A percentile compares a stretch with the other conserved stretches of the same genome.
phyloP scores from a whole-genome alignment of 2,113 vertebrate species.

The Solenodon paradoxus region DNA sequence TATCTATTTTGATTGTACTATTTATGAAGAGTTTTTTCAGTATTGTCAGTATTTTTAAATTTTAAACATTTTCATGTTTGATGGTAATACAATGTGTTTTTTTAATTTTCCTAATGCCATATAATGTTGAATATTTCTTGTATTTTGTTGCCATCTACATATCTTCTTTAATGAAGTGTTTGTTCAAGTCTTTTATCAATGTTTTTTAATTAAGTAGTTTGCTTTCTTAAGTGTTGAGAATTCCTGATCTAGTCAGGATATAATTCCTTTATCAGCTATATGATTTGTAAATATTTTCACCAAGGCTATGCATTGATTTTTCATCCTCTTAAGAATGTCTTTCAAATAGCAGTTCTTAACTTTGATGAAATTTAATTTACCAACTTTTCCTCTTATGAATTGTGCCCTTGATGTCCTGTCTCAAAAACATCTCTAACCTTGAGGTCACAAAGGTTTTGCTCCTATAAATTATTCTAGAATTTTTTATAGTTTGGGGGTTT shows the following conservation, averaged over 20 bases:
- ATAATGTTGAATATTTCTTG: background rate
- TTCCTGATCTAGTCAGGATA: background rate
- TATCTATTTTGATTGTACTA: too few relatives aligned
- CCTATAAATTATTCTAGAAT: background rate
- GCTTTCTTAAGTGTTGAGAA: background rate
- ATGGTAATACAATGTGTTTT: background rate
- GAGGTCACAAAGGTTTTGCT: background rate
- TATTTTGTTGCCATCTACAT: background rate
- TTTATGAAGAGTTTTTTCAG: too few relatives aligned
- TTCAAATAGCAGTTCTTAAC: background rate
- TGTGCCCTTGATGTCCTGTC: too few relatives aligned
- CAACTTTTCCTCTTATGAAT: too few relatives aligned
- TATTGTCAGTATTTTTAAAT: background rate
- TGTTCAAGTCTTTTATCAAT: too few relatives aligned
- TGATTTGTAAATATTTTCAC: background rate
- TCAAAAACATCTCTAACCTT: too few relatives aligned
- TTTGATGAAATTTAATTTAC: too few relatives aligned
- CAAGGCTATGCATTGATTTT: background rate
- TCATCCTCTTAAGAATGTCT: background rate
- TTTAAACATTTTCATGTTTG: background rate
- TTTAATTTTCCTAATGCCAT: background rate
- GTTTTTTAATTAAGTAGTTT: background rate
- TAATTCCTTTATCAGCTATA: too few relatives aligned
- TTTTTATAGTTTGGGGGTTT: background rate
- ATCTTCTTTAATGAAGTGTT: too few relatives aligned